Evolutionary conservation across 2,888 invertebrate genomes (phyloP).

Genomic region (Drosophila suboccidentalis): DNA sequence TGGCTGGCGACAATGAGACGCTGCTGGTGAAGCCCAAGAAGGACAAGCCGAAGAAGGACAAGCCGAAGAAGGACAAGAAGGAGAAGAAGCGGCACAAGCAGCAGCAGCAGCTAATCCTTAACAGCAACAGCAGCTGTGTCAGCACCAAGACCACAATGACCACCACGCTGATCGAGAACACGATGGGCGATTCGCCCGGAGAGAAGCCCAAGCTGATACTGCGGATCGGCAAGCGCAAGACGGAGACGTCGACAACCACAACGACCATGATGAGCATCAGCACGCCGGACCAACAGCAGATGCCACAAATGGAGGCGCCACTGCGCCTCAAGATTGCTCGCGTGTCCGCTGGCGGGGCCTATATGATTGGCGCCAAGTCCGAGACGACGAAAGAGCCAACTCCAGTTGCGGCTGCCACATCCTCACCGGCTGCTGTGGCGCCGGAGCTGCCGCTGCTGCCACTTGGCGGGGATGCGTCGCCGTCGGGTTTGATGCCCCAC

Average conservation of each 20-base stretch:
- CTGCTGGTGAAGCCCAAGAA: constrained; percentile 68
- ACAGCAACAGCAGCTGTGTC: constrained; percentile 34
- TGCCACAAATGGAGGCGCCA: constrained; percentile 87
- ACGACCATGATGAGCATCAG: constrained; percentile 13
- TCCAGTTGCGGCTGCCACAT: constrained; percentile 25
- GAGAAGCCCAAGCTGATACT: constrained; percentile 92
- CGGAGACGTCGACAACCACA: constrained; percentile 68
- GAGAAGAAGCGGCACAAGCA: constrained; percentile 86
- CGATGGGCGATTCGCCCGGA: constrained; percentile 79
- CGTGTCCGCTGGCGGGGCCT: constrained; percentile 91
- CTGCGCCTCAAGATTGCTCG: constrained; percentile 94
- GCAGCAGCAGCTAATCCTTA: constrained; percentile 85
- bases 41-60: constrained; percentile 84
- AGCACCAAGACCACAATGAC: constrained; percentile 69
- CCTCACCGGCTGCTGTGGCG: constrained; percentile 42
- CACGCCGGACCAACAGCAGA: constrained; percentile 25
- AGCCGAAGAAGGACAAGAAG: constrained; percentile 86
- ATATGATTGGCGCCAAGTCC: constrained; percentile 81
- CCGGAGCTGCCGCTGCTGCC: constrained; percentile 44
- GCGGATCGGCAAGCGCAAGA: constrained; percentile 87
- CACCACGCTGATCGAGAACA: constrained; percentile 86
- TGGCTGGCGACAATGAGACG: constrained; percentile 47
- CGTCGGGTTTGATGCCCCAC: constrained; percentile 46
- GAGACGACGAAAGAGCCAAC: constrained; percentile 56
- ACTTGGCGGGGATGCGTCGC: constrained; percentile 43